phyloP scores from a whole-genome alignment of 2,113 vertebrate genomes.

The Phrynosoma platyrhinos region DNA sequence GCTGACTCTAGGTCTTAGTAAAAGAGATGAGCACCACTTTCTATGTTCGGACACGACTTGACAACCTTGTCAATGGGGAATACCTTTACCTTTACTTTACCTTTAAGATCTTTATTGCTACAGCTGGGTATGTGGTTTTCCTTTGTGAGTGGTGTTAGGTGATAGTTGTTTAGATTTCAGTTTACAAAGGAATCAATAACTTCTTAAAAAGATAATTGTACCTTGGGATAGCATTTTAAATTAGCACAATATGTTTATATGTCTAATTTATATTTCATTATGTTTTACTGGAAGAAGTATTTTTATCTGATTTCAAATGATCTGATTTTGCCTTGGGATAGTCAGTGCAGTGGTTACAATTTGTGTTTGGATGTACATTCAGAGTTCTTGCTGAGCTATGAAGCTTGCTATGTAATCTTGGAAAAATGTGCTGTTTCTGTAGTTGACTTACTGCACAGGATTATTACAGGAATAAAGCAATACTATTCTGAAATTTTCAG shows the following conservation, averaged over 20 bases:
- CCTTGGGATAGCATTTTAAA: not conserved
- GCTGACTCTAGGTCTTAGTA: too few relatives aligned
- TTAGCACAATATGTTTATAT: not conserved
- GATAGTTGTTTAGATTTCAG: not conserved
- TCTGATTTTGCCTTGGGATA: too few relatives aligned
- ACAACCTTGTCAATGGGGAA: too few relatives aligned
- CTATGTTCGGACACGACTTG: too few relatives aligned
- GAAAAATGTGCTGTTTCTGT: not conserved
- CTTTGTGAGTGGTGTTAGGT: not conserved
- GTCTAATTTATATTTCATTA: not conserved
- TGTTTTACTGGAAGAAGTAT: not conserved
- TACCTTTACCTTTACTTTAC: too few relatives aligned
- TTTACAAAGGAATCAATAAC: not conserved
- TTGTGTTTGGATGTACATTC: too few relatives aligned
- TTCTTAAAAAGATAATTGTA: not conserved
- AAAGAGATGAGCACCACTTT: too few relatives aligned
- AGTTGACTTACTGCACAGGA: not conserved
- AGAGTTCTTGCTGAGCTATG: not conserved
- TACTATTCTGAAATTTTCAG: not conserved
- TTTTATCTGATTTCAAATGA: too few relatives aligned
- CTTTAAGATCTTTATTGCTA: too few relatives aligned
- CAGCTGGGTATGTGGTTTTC: not conserved
- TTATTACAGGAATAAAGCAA: not conserved
- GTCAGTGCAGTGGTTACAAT: too few relatives aligned
- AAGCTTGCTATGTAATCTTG: not conserved